Percentiles rank a stretch among this genome's conserved stretches.
These are phyloP conservation scores for Mamestra configurata DNA, from an alignment of 1,140 invertebrate species.

Conservation along the genomic window DNA sequence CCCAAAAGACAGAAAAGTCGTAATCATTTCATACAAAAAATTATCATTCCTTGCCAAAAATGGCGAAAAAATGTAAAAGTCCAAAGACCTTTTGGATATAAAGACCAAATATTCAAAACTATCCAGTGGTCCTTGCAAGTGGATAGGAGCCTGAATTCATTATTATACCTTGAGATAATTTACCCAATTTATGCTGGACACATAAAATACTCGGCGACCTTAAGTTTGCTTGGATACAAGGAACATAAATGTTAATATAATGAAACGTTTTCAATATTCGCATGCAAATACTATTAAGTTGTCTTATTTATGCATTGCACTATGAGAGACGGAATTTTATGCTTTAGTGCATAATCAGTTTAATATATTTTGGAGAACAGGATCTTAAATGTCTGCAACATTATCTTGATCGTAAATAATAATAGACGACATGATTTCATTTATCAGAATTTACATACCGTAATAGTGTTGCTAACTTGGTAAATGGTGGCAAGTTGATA, in stretches of 20 bases:
- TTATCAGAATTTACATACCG: constrained; percentile 18
- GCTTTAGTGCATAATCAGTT: constrained; percentile 14
- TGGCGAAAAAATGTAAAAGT: not conserved
- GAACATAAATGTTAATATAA: constrained; percentile 10
- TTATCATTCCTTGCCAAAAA: constrained; percentile 9
- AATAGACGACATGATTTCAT: constrained; percentile 27
- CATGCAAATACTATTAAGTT: constrained; percentile 20
- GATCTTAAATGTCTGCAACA: constrained; percentile 18
- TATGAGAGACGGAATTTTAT: constrained; percentile 9
- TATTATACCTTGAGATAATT: constrained; percentile 27
- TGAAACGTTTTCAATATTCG: constrained; percentile 28
- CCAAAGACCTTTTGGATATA: not conserved
- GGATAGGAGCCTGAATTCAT: not conserved
- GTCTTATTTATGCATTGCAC: constrained; percentile 1
- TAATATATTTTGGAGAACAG: constrained; percentile 28
- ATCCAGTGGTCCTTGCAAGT: constrained; percentile 6
- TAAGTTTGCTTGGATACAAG: constrained; percentile 33
- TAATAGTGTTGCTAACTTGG: not conserved
- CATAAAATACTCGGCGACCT: constrained; percentile 43
- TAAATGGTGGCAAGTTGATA: not conserved
- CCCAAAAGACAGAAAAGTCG: constrained; percentile 2
- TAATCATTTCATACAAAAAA: constrained; percentile 4
- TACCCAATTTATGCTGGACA: constrained; percentile 24
- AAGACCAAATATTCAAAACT: constrained; percentile 7
- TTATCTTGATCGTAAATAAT: constrained; percentile 29